Evolutionary conservation across 2,113 vertebrate species (phyloP).

Genomic region (Scolopax mira): DNA sequence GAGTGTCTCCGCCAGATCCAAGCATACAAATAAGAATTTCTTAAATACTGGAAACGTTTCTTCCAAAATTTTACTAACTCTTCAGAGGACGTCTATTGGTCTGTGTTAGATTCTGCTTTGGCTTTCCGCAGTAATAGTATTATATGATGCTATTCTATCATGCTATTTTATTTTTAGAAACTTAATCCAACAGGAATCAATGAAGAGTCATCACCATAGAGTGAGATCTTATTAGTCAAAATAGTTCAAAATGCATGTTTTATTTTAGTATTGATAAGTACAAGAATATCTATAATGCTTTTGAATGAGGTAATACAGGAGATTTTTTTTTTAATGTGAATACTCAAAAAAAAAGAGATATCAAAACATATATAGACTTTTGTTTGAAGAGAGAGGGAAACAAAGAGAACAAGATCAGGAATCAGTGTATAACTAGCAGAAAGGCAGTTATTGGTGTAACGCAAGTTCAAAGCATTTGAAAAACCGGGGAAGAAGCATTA

Average conservation of each 20-base stretch:
- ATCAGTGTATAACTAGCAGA: background rate
- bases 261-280: background rate
- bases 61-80: background rate
- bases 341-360: background rate
- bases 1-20: background rate
- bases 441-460: background rate
- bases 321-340: background rate
- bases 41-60: background rate
- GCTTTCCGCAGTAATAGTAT: background rate
- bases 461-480: background rate
- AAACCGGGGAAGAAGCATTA: background rate
- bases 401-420: background rate
- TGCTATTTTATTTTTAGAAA: background rate
- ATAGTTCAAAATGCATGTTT: background rate
- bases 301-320: background rate
- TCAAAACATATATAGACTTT: too few species aligned
- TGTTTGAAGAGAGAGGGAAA: background rate
- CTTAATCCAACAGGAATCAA: background rate
- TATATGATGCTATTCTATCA: background rate
- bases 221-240: background rate
- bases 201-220: background rate
- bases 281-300: background rate
- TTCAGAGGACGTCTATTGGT: background rate
- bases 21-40: background rate
- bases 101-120: background rate